Evolutionary conservation across 2,113 vertebrate species (phyloP).

Genomic region (Salvelinus namaycush): DNA sequence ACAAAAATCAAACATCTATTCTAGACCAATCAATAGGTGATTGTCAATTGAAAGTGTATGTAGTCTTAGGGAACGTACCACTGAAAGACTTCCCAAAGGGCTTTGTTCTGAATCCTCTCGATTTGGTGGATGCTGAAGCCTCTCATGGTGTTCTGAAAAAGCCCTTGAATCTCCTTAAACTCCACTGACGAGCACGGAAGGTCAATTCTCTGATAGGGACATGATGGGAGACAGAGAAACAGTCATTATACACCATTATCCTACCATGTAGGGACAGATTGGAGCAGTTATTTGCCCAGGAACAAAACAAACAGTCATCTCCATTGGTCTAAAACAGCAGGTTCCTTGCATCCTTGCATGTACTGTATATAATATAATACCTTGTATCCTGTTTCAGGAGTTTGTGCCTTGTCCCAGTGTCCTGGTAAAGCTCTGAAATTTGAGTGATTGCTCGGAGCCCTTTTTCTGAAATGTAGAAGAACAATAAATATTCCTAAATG

Average conservation of each 20-base stretch:
- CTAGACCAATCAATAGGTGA: not conserved
- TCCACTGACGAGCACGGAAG: slow-evolving; percentile 52
- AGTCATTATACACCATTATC: not conserved
- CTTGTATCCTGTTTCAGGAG: slow-evolving; percentile 62
- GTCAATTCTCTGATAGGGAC: slow-evolving; percentile 46
- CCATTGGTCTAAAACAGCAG: not conserved
- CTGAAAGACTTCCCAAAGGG: slow-evolving; percentile 74
- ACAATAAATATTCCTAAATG: not conserved
- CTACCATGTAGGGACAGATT: not conserved
- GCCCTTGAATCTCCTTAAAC: slow-evolving; percentile 52
- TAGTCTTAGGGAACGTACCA: slow-evolving; percentile 53
- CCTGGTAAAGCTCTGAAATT: slow-evolving; percentile 46
- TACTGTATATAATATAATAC: slow-evolving; percentile 36
- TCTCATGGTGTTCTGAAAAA: slow-evolving; percentile 65
- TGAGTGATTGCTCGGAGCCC: slow-evolving; percentile 1
- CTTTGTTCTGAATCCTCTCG: slow-evolving; percentile 73
- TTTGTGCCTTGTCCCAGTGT: slow-evolving; percentile 67
- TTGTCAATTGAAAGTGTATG: not conserved
- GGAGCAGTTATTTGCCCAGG: not conserved
- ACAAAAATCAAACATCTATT: too few relatives aligned
- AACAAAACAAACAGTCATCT: not conserved
- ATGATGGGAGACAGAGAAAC: not conserved
- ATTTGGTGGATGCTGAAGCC: slow-evolving; percentile 54
- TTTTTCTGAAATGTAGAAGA: slow-evolving; percentile 38
- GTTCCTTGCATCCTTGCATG: too few relatives aligned